Conservation (phyloP, 2,888 invertebrate genomes). For the Coleophora deauratella region DNA sequence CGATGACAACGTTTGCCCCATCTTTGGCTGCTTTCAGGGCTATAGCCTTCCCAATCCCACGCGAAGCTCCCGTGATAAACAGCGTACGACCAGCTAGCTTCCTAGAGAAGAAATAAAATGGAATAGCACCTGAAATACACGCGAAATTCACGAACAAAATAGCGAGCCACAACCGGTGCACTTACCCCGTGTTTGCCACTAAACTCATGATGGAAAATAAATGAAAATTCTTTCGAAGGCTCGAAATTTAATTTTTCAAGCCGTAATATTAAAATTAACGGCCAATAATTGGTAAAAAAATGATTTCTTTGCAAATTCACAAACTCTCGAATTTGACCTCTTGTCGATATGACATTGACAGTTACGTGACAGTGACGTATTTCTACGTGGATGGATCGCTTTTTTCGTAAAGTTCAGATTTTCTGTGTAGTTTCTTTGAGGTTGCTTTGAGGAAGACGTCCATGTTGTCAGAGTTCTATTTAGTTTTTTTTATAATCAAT, state of each 20-base stretch:
- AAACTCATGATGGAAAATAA: slow-evolving; percentile 50
- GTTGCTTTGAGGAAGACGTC: too few relatives aligned
- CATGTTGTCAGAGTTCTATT: too few relatives aligned
- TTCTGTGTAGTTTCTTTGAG: too few relatives aligned
- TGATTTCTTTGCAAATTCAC: too few relatives aligned
- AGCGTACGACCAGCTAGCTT: slow-evolving; percentile 89
- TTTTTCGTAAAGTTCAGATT: too few relatives aligned
- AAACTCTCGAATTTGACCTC: not conserved
- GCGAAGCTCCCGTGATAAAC: slow-evolving; percentile 96
- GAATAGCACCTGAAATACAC: slow-evolving; percentile 4
- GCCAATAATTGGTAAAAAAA: too few relatives aligned
- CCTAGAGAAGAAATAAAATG: slow-evolving; percentile 31
- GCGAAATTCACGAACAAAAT: slow-evolving; percentile 16
- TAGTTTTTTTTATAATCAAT: too few relatives aligned
- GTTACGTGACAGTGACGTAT: not conserved
- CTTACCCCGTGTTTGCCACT: slow-evolving; percentile 68
- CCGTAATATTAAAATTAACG: not conserved
- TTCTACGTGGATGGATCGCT: too few relatives aligned
- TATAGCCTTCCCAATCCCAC: slow-evolving; percentile 97
- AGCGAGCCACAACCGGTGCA: slow-evolving; percentile 11
- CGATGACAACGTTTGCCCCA: slow-evolving; percentile 93
- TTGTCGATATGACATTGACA: not conserved
- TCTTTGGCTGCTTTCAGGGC: slow-evolving; percentile 93
- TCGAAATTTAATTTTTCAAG: slow-evolving; percentile 1
- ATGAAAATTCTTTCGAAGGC: slow-evolving; percentile 5